Evolutionary conservation across 2,888 invertebrate genomes (phyloP).

Genomic region (Phyllotreta cruciferae): DNA sequence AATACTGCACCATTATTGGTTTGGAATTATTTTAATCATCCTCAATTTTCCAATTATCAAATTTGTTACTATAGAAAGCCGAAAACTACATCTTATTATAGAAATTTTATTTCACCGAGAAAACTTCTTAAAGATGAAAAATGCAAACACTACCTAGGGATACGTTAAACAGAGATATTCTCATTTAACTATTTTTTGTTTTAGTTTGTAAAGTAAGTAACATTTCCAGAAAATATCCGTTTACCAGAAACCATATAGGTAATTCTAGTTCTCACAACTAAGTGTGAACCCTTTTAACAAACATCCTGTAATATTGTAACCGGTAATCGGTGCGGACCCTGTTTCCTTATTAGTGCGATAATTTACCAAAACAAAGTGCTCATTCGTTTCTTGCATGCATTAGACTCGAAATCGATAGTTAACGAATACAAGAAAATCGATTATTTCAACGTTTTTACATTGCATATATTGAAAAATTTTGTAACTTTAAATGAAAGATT

Average conservation of each 20-base stretch:
- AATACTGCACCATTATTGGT: slow-evolving; percentile 1
- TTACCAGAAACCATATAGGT: too few species aligned
- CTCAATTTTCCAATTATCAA: slow-evolving; percentile 5
- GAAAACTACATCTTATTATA: too few species aligned
- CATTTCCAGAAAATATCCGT: too few species aligned
- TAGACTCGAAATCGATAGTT: slow-evolving; percentile 13
- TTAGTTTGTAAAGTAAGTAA: too few species aligned
- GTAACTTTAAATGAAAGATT: too few species aligned
- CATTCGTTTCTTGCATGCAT: slow-evolving; percentile 17
- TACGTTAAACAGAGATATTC: too few species aligned
- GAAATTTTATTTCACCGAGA: too few species aligned
- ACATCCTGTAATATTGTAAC: slow-evolving; percentile 25
- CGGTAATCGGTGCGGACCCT: slow-evolving; percentile 9
- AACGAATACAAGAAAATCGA: not conserved
- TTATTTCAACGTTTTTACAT: too few species aligned
- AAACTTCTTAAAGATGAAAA: too few species aligned
- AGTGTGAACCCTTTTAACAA: slow-evolving; percentile 27
- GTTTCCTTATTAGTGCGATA: slow-evolving; percentile 27
- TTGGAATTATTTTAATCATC: slow-evolving; percentile 7
- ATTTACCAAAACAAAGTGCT: slow-evolving; percentile 24
- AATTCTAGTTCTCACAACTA: not conserved
- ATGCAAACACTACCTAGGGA: too few species aligned
- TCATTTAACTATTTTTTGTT: too few species aligned
- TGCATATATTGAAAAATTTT: too few species aligned
- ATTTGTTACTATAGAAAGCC: not conserved